Conservation (phyloP, 1,140 invertebrate species). For the Drosophila murphyi region DNA sequence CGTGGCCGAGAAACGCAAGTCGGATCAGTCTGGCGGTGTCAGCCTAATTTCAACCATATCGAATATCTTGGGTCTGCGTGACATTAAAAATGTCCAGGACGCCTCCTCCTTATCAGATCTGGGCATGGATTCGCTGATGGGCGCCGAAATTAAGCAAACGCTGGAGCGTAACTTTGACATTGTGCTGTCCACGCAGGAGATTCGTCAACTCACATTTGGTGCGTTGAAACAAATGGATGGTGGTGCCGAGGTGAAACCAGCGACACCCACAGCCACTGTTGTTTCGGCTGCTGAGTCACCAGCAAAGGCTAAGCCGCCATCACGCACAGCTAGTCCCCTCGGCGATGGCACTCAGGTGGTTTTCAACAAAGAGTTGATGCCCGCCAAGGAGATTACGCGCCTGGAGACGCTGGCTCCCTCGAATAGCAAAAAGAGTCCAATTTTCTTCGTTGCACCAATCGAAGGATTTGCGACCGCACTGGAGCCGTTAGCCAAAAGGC, state of each 20-base stretch:
- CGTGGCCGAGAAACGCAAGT: conserved; percentile 89
- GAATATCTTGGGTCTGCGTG: conserved; percentile 94
- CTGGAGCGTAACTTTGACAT: conserved; percentile 96
- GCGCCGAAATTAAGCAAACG: conserved; percentile 98
- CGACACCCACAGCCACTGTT: conserved; percentile 40
- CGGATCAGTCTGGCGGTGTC: conserved; percentile 84
- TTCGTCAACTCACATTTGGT: conserved; percentile 91
- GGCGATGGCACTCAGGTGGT: conserved; percentile 85
- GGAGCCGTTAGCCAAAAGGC: conserved; percentile 88
- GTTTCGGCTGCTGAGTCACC: conserved; percentile 41
- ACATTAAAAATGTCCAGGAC: conserved; percentile 90
- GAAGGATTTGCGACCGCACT: conserved; percentile 93
- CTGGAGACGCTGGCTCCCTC: conserved; percentile 85
- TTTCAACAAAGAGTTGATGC: conserved; percentile 87
- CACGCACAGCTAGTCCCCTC: conserved; percentile 58
- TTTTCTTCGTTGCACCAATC: conserved; percentile 95
- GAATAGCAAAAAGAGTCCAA: conserved; percentile 84
- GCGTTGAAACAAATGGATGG: conserved; percentile 89
- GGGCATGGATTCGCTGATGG: conserved; percentile 99
- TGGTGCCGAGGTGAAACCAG: conserved; percentile 67
- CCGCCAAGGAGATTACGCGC: conserved; percentile 87
- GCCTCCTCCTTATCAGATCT: conserved; percentile 93
- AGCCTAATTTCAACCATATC: conserved; percentile 90
- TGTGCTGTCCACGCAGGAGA: conserved; percentile 94
- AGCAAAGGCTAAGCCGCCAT: conserved; percentile 51